Conservation (phyloP, 1,140 invertebrate genomes). For the Sinonovacula constricta region DNA sequence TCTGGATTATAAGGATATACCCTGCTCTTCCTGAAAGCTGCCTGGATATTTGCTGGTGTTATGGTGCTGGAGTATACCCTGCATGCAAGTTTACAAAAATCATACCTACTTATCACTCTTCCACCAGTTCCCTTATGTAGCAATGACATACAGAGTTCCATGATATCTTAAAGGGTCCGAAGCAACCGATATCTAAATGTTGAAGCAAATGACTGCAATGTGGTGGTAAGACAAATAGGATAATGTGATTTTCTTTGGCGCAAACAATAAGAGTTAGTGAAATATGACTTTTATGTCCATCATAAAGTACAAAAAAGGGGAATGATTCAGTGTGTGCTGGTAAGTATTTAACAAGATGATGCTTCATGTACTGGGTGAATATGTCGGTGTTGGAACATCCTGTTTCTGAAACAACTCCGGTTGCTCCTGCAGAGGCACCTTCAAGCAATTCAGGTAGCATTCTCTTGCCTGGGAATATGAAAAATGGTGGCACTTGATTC, state of each 20-base stretch:
- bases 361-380: slow-evolving; percentile 15
- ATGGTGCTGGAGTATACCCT: not conserved
- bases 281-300: slow-evolving; percentile 75
- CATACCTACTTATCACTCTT: not conserved
- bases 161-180: not conserved
- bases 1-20: not conserved
- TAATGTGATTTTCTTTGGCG: not conserved
- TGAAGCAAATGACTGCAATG: not conserved
- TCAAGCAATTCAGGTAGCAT: slow-evolving; percentile 62
- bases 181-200: slow-evolving; percentile 8
- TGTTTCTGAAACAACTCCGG: slow-evolving; percentile 15
- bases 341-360: slow-evolving; percentile 19
- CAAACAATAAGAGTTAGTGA: slow-evolving; percentile 43
- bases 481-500: slow-evolving; percentile 69
- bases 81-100: slow-evolving; percentile 5
- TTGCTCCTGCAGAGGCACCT: slow-evolving; percentile 12
- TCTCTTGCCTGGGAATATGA: slow-evolving; percentile 75
- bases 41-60: not conserved
- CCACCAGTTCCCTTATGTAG: not conserved
- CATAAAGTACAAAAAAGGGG: slow-evolving; percentile 49
- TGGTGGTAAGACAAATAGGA: slow-evolving; percentile 1
- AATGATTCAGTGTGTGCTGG: not conserved
- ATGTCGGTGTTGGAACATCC: slow-evolving; percentile 40
- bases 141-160: slow-evolving; percentile 9
- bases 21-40: slow-evolving; percentile 5